phyloP scores from a whole-genome alignment of 2,113 vertebrate genomes.

The Ceyx cyanopectus region DNA sequence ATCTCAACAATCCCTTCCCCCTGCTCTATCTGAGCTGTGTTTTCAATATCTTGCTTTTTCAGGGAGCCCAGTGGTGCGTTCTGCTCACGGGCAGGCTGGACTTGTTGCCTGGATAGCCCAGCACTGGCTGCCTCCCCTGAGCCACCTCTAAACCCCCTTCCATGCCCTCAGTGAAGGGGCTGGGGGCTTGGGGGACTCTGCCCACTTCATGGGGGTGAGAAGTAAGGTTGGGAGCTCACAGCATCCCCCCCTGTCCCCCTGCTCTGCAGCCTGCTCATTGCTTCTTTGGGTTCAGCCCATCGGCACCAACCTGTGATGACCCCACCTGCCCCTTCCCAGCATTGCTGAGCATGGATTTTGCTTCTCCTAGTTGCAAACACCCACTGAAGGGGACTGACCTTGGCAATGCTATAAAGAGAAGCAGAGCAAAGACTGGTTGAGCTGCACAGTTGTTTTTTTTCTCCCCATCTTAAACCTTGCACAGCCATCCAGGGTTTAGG shows the following conservation, averaged over 20 bases:
- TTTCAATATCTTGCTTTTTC: background rate
- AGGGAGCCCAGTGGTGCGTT: too few species aligned
- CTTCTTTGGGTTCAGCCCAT: background rate
- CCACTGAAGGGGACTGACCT: background rate
- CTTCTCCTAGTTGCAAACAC: background rate
- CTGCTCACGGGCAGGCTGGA: background rate
- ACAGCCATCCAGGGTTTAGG: background rate
- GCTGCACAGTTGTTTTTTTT: background rate
- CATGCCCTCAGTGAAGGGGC: background rate
- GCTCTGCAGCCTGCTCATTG: background rate
- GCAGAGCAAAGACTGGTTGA: accelerated
- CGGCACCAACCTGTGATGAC: background rate
- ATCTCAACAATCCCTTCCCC: background rate
- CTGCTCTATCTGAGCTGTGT: background rate
- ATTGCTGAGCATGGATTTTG: background rate
- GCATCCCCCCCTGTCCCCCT: background rate
- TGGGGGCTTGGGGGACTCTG: background rate
- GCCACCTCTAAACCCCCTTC: background rate
- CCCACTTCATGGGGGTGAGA: accelerated
- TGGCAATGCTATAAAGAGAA: background rate
- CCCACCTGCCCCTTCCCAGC: background rate
- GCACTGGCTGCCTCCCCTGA: background rate
- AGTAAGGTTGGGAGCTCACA: background rate
- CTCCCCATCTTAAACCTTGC: background rate
- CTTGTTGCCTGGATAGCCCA: background rate